Evolutionary conservation across 2,888 invertebrate genomes (phyloP).

Genomic region (Uropetala carovei): DNA sequence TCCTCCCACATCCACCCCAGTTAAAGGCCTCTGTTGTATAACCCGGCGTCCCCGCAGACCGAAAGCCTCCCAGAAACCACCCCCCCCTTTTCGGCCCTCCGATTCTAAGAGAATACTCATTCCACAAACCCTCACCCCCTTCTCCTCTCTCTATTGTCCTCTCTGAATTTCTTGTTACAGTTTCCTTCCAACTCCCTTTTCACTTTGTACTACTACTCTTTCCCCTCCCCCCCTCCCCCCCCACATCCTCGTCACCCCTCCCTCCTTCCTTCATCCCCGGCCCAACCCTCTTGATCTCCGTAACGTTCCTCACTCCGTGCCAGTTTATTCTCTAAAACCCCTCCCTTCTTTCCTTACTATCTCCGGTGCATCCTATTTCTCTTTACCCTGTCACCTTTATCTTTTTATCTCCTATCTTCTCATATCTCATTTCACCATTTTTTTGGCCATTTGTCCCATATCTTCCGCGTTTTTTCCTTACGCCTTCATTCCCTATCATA

Average conservation of each 20-base stretch:
- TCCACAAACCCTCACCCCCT: neutral
- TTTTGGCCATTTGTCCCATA: no score
- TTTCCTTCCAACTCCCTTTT: conserved; percentile 46
- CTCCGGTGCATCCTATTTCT: neutral
- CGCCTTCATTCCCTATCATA: neutral
- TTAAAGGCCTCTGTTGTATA: conserved; percentile 7
- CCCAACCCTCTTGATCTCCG: neutral
- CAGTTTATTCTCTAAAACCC: conserved; percentile 4
- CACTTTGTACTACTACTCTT: neutral
- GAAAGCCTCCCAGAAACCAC: neutral
- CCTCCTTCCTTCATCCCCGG: neutral
- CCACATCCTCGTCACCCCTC: neutral
- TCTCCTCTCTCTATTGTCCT: conserved; percentile 36
- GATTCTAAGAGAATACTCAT: neutral
- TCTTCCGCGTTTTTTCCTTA: neutral
- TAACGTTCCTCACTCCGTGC: neutral
- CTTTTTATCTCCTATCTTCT: neutral
- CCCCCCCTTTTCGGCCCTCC: neutral
- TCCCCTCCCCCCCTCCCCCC: neutral
- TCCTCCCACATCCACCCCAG: neutral
- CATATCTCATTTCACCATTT: neutral
- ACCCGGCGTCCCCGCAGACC: conserved; percentile 38
- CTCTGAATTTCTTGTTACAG: conserved; percentile 47
- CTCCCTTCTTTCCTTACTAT: conserved; percentile 18
- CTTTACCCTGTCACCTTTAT: neutral